Evolutionary conservation across 2,113 vertebrate species (phyloP).

Genomic region (Felis chaus): DNA sequence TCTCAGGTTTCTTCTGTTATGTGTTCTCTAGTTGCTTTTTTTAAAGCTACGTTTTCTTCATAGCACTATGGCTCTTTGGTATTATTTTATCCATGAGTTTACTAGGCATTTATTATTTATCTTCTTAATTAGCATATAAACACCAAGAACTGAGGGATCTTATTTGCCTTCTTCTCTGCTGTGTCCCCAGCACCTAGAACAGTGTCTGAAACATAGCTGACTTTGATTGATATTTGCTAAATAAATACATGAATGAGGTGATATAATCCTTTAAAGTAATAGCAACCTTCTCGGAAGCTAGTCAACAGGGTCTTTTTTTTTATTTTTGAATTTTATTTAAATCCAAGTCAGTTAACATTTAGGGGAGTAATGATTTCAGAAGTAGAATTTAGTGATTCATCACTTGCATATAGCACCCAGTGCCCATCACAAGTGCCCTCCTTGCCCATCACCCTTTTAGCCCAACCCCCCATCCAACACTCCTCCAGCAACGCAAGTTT

Average conservation of each 20-base stretch:
- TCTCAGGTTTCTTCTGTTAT: background rate
- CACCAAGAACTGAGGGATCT: background rate
- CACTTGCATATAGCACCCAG: no score
- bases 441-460: no score
- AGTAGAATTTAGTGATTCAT: no score
- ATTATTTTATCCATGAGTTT: background rate
- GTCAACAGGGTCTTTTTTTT: background rate
- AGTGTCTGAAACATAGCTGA: background rate
- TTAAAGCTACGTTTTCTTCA: background rate
- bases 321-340: no score
- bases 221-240: background rate
- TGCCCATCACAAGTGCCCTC: no score
- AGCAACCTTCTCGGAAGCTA: background rate
- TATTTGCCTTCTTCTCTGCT: background rate
- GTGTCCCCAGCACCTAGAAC: background rate
- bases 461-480: no score
- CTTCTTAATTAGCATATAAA: background rate
- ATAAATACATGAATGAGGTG: background rate
- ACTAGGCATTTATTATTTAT: background rate
- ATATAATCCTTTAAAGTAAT: background rate
- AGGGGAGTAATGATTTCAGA: no score
- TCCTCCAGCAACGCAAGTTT: no score
- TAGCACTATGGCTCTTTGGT: background rate
- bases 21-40: background rate
- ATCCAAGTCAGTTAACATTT: no score